Percentiles rank a stretch among this genome's conserved stretches.
phyloP scores from a whole-genome alignment of 2,888 invertebrate genomes.

The Agrochola circellaris region DNA sequence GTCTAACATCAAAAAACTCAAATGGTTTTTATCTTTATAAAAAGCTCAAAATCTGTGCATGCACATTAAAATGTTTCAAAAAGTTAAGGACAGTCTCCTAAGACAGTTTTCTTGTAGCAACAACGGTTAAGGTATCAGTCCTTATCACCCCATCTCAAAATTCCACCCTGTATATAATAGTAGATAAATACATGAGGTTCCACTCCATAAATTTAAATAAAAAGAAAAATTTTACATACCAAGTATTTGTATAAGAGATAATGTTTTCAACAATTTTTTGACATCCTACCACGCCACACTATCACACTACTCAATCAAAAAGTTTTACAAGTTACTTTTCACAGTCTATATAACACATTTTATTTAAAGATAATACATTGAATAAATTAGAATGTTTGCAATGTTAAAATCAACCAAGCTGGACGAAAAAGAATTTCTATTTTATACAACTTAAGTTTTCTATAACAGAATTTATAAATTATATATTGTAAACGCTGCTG shows the following conservation, averaged over 20 bases:
- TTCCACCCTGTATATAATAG: no score
- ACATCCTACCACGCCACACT: not conserved
- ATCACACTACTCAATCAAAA: not conserved
- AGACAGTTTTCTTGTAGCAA: no score
- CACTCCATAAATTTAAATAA: no score
- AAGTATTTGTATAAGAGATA: not conserved
- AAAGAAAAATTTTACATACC: not conserved
- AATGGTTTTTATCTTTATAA: no score
- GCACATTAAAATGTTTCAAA: no score
- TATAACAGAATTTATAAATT: not conserved
- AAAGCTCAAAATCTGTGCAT: no score
- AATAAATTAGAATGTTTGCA: not conserved
- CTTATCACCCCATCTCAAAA: no score
- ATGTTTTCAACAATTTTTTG: not conserved
- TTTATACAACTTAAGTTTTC: not conserved
- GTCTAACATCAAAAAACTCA: no score
- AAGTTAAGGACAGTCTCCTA: no score
- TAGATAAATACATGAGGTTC: no score
- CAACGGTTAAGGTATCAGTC: no score
- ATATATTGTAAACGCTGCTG: not conserved
- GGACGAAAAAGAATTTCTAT: not conserved
- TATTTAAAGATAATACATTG: not conserved
- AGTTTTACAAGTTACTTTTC: not conserved
- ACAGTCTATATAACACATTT: not conserved
- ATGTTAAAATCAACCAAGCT: conserved; percentile 3